Percentiles rank a stretch among this genome's conserved stretches.
These are phyloP conservation scores for Gibbula magus DNA, from an alignment of 2,888 invertebrate species.

Conservation along the genomic window DNA sequence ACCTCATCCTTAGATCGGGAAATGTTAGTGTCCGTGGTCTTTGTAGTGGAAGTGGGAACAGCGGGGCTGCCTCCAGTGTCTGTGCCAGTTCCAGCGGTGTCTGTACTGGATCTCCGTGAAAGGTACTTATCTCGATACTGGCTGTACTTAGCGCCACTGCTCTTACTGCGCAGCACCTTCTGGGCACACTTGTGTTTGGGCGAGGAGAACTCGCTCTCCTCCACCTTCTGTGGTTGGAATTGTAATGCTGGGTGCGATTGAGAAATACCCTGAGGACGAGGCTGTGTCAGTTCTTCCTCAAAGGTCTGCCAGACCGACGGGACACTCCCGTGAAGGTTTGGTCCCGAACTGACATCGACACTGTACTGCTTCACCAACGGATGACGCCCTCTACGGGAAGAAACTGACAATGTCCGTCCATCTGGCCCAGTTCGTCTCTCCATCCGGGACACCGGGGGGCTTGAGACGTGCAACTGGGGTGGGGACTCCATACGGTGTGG, in stretches of 20 bases:
- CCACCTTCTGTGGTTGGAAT: constrained; percentile 9
- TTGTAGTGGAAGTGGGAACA: neutral
- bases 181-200: constrained; percentile 34
- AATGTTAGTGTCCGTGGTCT: constrained; percentile 29
- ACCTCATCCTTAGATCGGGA: neutral
- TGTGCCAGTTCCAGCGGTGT: constrained; percentile 19
- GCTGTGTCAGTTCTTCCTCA: constrained; percentile 26
- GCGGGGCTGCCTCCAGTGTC: neutral
- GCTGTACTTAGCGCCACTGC: constrained; percentile 53
- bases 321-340: constrained; percentile 40
- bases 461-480: neutral
- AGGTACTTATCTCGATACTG: constrained; percentile 49
- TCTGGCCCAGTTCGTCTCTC: constrained; percentile 5
- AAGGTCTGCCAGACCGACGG: constrained; percentile 42
- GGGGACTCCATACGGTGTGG: constrained; percentile 1
- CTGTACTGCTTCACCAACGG: constrained; percentile 48
- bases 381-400: constrained; percentile 23
- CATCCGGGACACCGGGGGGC: constrained; percentile 27
- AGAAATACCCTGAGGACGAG: constrained; percentile 29
- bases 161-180: constrained; percentile 45
- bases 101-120: constrained; percentile 30
- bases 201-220: neutral
- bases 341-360: constrained; percentile 40
- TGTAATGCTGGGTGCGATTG: constrained; percentile 46
- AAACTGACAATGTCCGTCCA: neutral